These are phyloP conservation scores for Pteropus alecto DNA, from an alignment of 2,113 vertebrate species.

Conservation along the genomic window DNA sequence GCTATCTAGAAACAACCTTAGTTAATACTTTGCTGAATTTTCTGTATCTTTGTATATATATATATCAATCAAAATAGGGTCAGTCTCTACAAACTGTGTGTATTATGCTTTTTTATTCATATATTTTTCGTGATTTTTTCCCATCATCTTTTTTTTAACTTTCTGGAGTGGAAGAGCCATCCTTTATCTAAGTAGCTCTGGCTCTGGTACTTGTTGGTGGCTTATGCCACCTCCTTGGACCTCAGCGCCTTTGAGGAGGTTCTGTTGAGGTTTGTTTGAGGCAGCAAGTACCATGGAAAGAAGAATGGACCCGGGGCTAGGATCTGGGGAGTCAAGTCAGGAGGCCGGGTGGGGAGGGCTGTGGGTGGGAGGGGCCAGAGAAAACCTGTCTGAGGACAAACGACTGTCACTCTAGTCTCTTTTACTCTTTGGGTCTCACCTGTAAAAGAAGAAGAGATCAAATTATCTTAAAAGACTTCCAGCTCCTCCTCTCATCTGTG, in stretches of 20 bases:
- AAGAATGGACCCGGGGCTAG: not conserved
- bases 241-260: not conserved
- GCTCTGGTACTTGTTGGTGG: not conserved
- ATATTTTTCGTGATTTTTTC: conserved; percentile 11
- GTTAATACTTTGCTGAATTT: conserved; percentile 8
- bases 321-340: not conserved
- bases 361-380: not conserved
- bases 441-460: not conserved
- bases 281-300: not conserved
- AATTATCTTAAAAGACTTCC: not conserved
- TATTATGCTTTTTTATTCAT: not conserved
- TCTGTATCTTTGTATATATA: not conserved
- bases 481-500: not conserved
- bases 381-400: not conserved
- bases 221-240: not conserved
- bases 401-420: not conserved
- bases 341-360: not conserved
- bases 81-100: not conserved
- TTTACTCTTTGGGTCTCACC: not conserved
- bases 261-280: not conserved
- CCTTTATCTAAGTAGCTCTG: not conserved
- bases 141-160: not conserved
- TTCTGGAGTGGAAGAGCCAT: not conserved
- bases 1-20: not conserved
- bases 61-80: not conserved